Base-by-base conservation (phyloP, 2,797 vertebrate genomes). In the Ptychadena robeensis region DNA sequence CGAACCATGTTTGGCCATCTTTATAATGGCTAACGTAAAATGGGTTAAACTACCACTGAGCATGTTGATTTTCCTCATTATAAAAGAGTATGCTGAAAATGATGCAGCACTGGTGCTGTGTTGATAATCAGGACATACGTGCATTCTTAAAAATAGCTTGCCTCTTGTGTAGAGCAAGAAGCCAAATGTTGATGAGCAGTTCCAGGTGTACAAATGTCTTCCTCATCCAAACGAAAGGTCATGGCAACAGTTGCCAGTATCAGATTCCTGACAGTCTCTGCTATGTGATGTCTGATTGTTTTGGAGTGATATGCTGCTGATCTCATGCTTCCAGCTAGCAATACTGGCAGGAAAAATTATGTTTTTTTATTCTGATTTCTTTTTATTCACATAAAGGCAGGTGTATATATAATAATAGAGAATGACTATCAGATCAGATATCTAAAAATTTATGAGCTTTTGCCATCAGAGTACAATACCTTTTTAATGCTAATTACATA, bases 161-260 rank as follows among this genome's bases (percentile, higher is more conserved):
- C 70, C 71, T 80, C 53, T 88, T 35, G 32, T 37, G 80, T 81
- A 68, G 59, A 82, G 85, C 28, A 63, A 35, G 78, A 79, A 8
- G 14, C 66, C 85, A 85, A 87, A 85, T 78, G 81, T 89, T 93
- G 90, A 91, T 83, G 40, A 86, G 87, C 87, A 89, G 87, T 89
- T 90, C 81, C 91, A 94, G 92, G 87, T 93, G 91, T 86, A 85
- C 88, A 81, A 85, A 85, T 86, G 68, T 87, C 85, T 81, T 86
- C 86, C 87, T 89, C 89, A 92, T 89, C 88, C 87, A 69, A 73
- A 89, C 89, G 83, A 76, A 94, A 95, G 94, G 94, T 93, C 94
- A 87, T 38, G 82, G 88, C 66, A 76, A 64, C 86, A 86, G 81
- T 82, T 90, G 81, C 80, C 82, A 84, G 90, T 90, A 91, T 94